Percentiles rank a stretch among this genome's conserved stretches.
phyloP scores from a whole-genome alignment of 2,888 invertebrate genomes.

The Andrena trimmerana region DNA sequence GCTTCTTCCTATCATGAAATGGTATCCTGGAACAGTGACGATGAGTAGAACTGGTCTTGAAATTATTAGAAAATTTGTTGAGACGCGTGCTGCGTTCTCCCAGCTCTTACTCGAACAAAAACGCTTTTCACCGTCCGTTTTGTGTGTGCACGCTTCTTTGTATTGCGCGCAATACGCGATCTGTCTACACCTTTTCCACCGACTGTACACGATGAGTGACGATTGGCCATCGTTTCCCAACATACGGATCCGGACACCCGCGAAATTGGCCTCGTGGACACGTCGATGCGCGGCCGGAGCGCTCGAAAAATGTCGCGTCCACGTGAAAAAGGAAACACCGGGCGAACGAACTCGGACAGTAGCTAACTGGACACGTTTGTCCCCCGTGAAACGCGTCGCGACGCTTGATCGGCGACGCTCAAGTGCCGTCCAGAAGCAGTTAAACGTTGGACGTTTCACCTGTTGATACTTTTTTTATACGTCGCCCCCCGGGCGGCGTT shows the following conservation, averaged over 20 bases:
- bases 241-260: not conserved
- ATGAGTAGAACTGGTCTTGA: not conserved
- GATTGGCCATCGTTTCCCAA: not conserved
- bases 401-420: constrained; percentile 38
- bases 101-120: not conserved
- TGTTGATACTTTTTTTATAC: constrained; percentile 51
- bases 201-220: too few relatives aligned
- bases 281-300: not conserved
- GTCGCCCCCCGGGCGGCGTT: not conserved
- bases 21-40: not conserved
- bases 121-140: not conserved
- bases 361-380: constrained; percentile 18
- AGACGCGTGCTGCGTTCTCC: not conserved
- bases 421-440: constrained; percentile 40
- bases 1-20: not conserved
- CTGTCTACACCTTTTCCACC: too few relatives aligned
- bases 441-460: constrained; percentile 45
- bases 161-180: too few relatives aligned
- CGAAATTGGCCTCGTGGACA: not conserved
- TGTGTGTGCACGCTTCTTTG: too few relatives aligned
- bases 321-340: not conserved
- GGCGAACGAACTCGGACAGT: not conserved
- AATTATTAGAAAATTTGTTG: not conserved
- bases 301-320: not conserved
- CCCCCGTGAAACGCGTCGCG: constrained; percentile 14